Evolutionary conservation across 2,888 invertebrate species (phyloP).

Genomic region (Hirtodrosophila alboralis): DNA sequence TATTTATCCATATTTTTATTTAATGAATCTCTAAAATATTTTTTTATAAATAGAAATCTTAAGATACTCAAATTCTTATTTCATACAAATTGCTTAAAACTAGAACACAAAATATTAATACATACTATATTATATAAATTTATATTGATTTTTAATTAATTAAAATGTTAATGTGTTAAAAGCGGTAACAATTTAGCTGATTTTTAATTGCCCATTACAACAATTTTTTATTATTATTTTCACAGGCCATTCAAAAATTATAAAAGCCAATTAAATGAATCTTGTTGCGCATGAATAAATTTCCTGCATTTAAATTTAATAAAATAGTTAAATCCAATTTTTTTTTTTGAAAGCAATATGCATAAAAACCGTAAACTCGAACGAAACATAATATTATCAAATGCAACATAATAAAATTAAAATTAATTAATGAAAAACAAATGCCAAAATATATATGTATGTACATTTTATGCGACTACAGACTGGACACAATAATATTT

Average conservation of each 20-base stretch:
- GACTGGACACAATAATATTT: slow-evolving; percentile 28
- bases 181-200: neutral
- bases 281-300: slow-evolving; percentile 7
- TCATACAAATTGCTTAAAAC: too few relatives aligned
- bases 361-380: slow-evolving; percentile 13
- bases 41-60: too few relatives aligned
- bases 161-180: neutral
- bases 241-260: neutral
- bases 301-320: neutral
- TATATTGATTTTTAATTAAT: neutral
- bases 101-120: too few relatives aligned
- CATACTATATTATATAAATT: too few relatives aligned
- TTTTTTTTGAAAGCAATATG: neutral
- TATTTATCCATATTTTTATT: too few relatives aligned
- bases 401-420: slow-evolving; percentile 16
- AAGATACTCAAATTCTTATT: too few relatives aligned
- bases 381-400: slow-evolving; percentile 13
- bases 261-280: slow-evolving; percentile 28
- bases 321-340: neutral
- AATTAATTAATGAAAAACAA: slow-evolving; percentile 51
- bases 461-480: slow-evolving; percentile 10
- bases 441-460: neutral
- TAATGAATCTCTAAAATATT: too few relatives aligned
- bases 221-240: neutral
- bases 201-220: neutral